phyloP scores from a whole-genome alignment of 2,113 vertebrate genomes.

The Barbus barbus region DNA sequence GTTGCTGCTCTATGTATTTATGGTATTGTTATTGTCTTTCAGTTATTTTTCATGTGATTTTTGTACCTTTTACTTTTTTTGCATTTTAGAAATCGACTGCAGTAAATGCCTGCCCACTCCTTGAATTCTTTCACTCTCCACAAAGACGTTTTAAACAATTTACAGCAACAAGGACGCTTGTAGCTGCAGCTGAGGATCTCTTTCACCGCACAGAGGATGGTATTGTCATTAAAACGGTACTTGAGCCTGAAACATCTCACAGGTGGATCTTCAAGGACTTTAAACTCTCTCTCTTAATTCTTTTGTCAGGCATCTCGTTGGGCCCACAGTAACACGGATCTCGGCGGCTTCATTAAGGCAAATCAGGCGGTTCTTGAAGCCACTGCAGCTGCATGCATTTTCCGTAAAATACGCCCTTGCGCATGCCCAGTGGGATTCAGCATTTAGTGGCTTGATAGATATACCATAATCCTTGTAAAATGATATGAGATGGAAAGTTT shows the following conservation, averaged over 20 bases:
- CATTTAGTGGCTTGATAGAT: slow-evolving; percentile 56
- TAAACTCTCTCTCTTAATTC: neutral
- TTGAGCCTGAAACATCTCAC: slow-evolving; percentile 35
- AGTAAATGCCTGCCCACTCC: slow-evolving; percentile 51
- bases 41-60: neutral
- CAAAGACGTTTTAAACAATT: slow-evolving; percentile 65
- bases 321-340: neutral
- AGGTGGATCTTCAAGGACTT: neutral
- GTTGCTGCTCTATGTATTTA: neutral
- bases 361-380: slow-evolving; percentile 32
- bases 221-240: slow-evolving; percentile 57
- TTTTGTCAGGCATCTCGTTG: neutral
- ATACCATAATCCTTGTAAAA: slow-evolving; percentile 58
- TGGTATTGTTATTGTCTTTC: neutral
- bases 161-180: slow-evolving; percentile 63
- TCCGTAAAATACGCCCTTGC: slow-evolving; percentile 17
- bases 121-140: slow-evolving; percentile 41
- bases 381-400: slow-evolving; percentile 14
- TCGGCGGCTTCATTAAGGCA: slow-evolving; percentile 34
- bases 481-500: slow-evolving; percentile 55
- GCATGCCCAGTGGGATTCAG: slow-evolving; percentile 3
- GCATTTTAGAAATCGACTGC: slow-evolving; percentile 43
- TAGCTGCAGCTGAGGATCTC: slow-evolving; percentile 54
- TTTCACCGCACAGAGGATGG: slow-evolving; percentile 60
- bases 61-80: neutral